A percentile compares a stretch with the other conserved stretches of the same genome.
Evolutionary conservation across 2,797 vertebrate species (phyloP).

Genomic region (Podargus strigoides): DNA sequence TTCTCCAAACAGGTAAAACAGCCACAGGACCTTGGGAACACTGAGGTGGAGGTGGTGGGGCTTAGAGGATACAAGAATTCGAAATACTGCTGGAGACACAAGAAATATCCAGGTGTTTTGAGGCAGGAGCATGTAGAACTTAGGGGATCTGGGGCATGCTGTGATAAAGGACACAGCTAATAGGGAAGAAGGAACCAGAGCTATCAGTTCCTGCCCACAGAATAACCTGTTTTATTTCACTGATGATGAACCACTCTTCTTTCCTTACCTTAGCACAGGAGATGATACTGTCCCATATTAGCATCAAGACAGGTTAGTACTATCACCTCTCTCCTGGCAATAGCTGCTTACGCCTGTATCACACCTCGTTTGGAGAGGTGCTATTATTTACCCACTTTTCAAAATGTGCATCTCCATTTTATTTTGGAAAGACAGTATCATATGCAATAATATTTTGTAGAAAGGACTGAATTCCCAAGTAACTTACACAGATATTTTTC

Average conservation of each 20-base stretch:
- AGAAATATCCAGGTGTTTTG: not conserved
- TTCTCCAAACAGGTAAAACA: not conserved
- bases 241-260: not conserved
- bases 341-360: not conserved
- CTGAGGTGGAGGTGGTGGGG: not conserved
- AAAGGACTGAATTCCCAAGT: not conserved
- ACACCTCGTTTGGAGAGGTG: not conserved
- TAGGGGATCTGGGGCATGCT: accelerated
- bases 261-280: not conserved
- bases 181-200: not conserved
- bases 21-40: not conserved
- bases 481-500: not conserved
- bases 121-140: not conserved
- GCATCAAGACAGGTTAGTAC: not conserved
- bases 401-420: not conserved
- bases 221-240: not conserved
- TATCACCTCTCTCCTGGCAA: not conserved
- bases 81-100: not conserved
- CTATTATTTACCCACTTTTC: not conserved
- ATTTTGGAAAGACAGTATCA: not conserved
- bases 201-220: not conserved
- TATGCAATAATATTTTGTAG: not conserved
- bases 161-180: not conserved
- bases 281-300: not conserved
- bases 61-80: not conserved